These are phyloP conservation scores for Drosophila mauritiana DNA, from an alignment of 1,140 invertebrate genomes.

Conservation along the genomic window DNA sequence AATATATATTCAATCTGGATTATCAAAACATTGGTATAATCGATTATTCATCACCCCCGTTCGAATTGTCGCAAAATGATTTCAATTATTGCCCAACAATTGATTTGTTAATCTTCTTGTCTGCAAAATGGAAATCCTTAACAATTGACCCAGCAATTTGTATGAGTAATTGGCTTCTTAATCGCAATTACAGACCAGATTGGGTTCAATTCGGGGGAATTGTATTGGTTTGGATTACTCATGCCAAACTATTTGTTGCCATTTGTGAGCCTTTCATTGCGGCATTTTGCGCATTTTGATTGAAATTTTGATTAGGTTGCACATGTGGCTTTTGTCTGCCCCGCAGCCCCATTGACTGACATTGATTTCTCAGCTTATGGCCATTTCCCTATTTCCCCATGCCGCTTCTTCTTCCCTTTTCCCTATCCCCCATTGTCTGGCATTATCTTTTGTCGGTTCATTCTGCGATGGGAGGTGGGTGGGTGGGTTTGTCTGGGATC, in stretches of 20 bases:
- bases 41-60: background rate
- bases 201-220: conserved; percentile 15
- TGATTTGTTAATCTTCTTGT: conserved; percentile 40
- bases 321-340: conserved; percentile 71
- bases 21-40: background rate
- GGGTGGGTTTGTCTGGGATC: conserved; percentile 28
- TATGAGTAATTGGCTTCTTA: conserved; percentile 45
- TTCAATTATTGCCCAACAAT: conserved; percentile 43
- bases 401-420: conserved; percentile 20
- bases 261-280: conserved; percentile 46
- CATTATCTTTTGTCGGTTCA: conserved; percentile 23
- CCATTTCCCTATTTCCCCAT: conserved; percentile 15
- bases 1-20: background rate
- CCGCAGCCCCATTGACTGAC: conserved; percentile 20
- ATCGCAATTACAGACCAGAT: conserved; percentile 41
- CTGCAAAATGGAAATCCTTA: conserved; percentile 12
- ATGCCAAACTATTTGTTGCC: conserved; percentile 37
- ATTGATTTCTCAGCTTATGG: conserved; percentile 74
- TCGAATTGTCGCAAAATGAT: conserved; percentile 28
- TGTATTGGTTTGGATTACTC: conserved; percentile 34
- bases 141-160: conserved; percentile 37
- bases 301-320: conserved; percentile 75
- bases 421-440: conserved; percentile 31
- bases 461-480: conserved; percentile 12
- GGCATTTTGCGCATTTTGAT: conserved; percentile 70